Evolutionary conservation across 1,140 invertebrate species (phyloP).

Genomic region (Sarcophaga bullata): DNA sequence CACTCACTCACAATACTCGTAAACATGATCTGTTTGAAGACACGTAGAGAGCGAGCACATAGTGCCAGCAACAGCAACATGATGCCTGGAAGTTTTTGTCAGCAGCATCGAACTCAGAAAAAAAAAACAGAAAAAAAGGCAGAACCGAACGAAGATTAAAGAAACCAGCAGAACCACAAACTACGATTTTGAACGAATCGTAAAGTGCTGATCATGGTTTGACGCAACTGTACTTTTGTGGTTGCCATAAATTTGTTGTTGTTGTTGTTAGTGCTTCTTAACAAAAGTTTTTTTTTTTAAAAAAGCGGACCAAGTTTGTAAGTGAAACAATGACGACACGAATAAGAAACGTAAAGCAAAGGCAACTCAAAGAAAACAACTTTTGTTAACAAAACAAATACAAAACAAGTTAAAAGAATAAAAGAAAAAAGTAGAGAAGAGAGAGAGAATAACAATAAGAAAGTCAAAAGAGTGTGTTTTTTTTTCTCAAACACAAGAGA

Average conservation of each 20-base stretch:
- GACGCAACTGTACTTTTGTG: constrained; percentile 29
- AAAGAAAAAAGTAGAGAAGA: neutral
- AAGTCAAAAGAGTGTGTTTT: neutral
- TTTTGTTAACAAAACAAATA: neutral
- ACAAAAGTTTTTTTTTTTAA: constrained; percentile 1
- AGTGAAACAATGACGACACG: constrained; percentile 48
- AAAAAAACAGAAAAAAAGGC: neutral
- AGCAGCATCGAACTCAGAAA: neutral
- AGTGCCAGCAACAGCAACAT: neutral
- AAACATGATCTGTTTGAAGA: neutral
- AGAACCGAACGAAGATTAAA: neutral
- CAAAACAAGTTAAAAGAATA: neutral
- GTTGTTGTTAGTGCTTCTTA: neutral
- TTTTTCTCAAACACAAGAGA: too few species aligned
- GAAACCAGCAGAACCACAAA: constrained; percentile 17
- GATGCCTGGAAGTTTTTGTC: constrained; percentile 20
- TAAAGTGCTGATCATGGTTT: neutral
- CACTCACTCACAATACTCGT: neutral
- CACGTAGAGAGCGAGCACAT: too few species aligned
- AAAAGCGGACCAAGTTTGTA: constrained; percentile 42
- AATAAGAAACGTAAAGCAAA: constrained; percentile 19
- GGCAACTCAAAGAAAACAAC: neutral
- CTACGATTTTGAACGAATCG: neutral
- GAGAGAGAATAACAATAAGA: constrained; percentile 14
- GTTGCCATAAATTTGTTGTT: too few species aligned